A percentile compares a stretch with the other conserved stretches of the same genome.
phyloP scores from a whole-genome alignment of 2,888 invertebrate genomes.

The Troides aeacus region DNA sequence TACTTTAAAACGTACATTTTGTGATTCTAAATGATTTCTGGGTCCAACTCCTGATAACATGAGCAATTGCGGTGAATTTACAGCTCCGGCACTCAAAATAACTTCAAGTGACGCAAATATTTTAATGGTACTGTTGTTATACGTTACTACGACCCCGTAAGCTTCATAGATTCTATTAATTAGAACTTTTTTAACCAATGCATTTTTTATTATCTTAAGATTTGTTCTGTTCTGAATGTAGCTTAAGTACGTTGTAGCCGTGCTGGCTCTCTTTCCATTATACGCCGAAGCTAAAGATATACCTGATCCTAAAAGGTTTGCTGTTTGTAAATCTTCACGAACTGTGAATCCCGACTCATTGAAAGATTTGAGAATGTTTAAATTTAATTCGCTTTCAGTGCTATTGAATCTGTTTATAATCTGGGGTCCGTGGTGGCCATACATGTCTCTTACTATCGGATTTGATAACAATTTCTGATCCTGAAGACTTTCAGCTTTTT shows the following conservation, averaged over 20 bases:
- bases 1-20: conserved; percentile 55
- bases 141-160: conserved; percentile 60
- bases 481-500: conserved; percentile 52
- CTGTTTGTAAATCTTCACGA: conserved; percentile 58
- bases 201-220: conserved; percentile 63
- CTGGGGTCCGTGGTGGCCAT: conserved; percentile 69
- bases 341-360: conserved; percentile 16
- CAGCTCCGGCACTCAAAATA: conserved; percentile 68
- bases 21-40: conserved; percentile 50
- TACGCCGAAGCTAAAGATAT: conserved; percentile 66
- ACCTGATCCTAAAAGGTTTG: conserved; percentile 68
- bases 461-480: conserved; percentile 40
- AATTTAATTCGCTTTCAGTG: conserved; percentile 51
- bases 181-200: conserved; percentile 71
- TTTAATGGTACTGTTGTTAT: conserved; percentile 35
- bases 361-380: conserved; percentile 56
- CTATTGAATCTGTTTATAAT: conserved; percentile 65
- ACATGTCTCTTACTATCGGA: conserved; percentile 42
- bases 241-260: conserved; percentile 70
- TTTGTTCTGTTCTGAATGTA: conserved; percentile 47
- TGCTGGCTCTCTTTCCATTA: conserved; percentile 68
- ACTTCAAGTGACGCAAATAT: conserved; percentile 61
- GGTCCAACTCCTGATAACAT: conserved; percentile 78
- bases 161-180: conserved; percentile 63
- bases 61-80: conserved; percentile 74